Evolutionary conservation across 2,888 invertebrate species (phyloP), one percentile per base, ranked within the genome.

Genomic region (Listrodromus nycthemerus): DNA sequence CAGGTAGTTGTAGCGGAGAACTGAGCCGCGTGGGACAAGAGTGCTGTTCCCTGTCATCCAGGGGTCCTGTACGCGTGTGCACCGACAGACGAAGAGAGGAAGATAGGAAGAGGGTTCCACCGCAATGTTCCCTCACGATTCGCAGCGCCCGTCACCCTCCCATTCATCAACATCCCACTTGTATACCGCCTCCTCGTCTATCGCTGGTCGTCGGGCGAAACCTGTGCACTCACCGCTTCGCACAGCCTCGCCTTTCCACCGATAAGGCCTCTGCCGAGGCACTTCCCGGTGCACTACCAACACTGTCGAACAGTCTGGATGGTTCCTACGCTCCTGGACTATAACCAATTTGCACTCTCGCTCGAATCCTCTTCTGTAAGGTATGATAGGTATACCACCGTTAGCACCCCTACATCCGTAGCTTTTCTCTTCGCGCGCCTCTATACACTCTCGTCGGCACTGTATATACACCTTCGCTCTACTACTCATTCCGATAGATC

Each of bases 1-100:
- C 79, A 61, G 80, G 82, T 81, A 80, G 85, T 89, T 89, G 90
- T 89, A 88, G 86, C 83, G 75, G 87, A 87, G 90, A 88, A 88
- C 86, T 91, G 90, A 91, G 90, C 91, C 89, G 89, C 91, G 91
- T 91, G 91, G 90, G 91, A 91, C 89, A 89, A 88, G 88, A 89
- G 88, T 89, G 88, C 90, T 91, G 91, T 90, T 91, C 88, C 84
- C 88, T 89, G 89, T 89, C 88, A 88, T 82, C 81, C 65, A 30
- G 70, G 65, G 65, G 70, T 80, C 83, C 87, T 87, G 24, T 58
- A 88, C 83, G 74, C 85, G 80, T 82, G 86, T 85, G 83, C 85
- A 84, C 78, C 79, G 69, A 45, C 52, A 45, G 30, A 61, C 48
- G 69, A 75, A 83, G 77, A 55, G 78, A 76, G 63, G 71, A 48